phyloP scores from a whole-genome alignment of 2,797 vertebrate genomes.

The Bradypus variegatus region DNA sequence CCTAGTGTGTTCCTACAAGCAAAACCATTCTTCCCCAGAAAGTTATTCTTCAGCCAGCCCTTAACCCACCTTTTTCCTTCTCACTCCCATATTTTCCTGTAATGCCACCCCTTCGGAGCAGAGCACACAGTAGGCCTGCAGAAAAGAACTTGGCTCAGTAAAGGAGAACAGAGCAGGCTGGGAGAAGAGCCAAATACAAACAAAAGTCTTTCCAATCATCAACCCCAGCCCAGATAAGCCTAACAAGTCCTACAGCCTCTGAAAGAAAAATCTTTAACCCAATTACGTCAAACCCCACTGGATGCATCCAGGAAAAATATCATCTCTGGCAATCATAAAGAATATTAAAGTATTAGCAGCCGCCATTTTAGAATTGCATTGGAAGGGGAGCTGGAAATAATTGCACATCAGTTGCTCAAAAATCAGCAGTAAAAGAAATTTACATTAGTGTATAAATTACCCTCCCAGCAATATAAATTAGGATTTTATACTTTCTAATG shows the following conservation, averaged over 20 bases:
- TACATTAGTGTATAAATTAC: constrained; percentile 68
- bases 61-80: neutral
- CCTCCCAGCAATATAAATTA: constrained; percentile 68
- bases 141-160: neutral
- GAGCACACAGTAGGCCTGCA: neutral
- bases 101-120: neutral
- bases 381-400: constrained; percentile 62
- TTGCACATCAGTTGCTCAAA: constrained; percentile 64
- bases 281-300: constrained; percentile 64
- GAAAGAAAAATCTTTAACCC: constrained; percentile 64
- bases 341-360: constrained; percentile 67
- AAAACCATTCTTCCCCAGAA: neutral
- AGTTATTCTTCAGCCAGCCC: too few species aligned
- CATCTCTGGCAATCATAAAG: constrained; percentile 64
- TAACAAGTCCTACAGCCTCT: constrained; percentile 3
- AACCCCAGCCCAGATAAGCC: neutral
- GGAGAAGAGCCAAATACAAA: neutral
- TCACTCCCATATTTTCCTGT: neutral
- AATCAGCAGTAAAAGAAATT: constrained; percentile 68
- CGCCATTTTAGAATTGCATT: constrained; percentile 38
- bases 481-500: constrained; percentile 66
- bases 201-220: neutral
- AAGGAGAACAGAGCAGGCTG: neutral
- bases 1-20: neutral
- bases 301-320: constrained; percentile 60